phyloP scores from a whole-genome alignment of 2,797 vertebrate species.

The Diglossa cyanea region DNA sequence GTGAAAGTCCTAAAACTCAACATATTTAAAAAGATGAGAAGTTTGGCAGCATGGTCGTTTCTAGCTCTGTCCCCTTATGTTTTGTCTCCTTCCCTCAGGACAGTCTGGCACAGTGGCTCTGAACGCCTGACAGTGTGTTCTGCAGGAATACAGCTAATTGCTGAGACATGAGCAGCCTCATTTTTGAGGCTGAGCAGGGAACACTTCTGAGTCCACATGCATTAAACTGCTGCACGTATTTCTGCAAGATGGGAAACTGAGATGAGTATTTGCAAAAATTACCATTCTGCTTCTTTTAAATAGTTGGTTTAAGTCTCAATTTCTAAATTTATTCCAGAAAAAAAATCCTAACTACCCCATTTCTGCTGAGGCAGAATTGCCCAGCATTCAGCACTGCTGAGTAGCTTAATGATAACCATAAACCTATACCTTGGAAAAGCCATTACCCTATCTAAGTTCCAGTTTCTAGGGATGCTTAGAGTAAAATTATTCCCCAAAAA shows the following conservation, averaged over 20 bases:
- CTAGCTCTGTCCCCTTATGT: rapidly evolving
- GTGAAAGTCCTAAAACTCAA: background rate
- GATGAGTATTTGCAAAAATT: background rate
- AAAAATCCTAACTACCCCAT: background rate
- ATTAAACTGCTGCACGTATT: background rate
- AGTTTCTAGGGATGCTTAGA: background rate
- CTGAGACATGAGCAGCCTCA: background rate
- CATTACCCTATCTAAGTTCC: background rate
- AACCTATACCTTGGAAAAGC: background rate
- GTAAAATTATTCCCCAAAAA: background rate
- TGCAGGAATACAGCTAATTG: background rate
- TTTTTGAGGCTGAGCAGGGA: slow-evolving; percentile 5
- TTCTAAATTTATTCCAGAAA: background rate
- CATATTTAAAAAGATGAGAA: background rate
- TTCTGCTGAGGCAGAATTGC: background rate
- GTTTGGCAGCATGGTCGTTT: background rate
- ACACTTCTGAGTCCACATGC: background rate
- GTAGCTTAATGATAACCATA: background rate
- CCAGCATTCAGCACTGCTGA: background rate
- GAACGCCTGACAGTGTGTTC: background rate
- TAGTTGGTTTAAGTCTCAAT: background rate
- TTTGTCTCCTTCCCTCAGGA: background rate
- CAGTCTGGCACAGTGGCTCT: background rate
- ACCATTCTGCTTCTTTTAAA: background rate
- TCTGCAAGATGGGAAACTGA: background rate